Evolutionary conservation across 2,113 vertebrate genomes (phyloP), one percentile per base, ranked within the genome.

Genomic region (Lepus timidus): DNA sequence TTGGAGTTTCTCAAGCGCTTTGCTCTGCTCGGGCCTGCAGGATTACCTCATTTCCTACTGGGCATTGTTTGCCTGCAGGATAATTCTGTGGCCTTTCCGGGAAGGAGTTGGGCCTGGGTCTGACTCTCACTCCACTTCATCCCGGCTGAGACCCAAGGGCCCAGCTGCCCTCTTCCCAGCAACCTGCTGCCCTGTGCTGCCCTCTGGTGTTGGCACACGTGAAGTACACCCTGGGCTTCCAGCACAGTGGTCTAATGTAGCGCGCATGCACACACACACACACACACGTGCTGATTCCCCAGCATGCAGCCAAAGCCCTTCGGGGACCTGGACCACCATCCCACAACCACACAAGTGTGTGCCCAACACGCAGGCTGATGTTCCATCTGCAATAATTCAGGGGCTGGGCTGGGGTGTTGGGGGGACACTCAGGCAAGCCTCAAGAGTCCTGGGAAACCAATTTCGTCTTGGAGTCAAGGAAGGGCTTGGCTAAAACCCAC

Each of bases 11-110:
- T 65, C 22, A 67, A 85, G 76, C 25, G 33, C 25, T 49, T 39
- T 88, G 51, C 62, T 81, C 86, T 33, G 17, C 61, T 80, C 33
- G 31, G 85, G 64, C n/a, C 82, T 88, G 17, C 52, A 22, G 36
- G 27, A 55, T 94, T 76, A 84, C 84, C n/a, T 95, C 75, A 86
- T 73, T 93, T 96, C 81, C 93, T 93, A 89, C 76, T 78, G 88
- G 71, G 33, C 86, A 76, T n/a, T 29, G 51, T 70, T 95, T 49
- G 76, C 58, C 58, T 49, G 33, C 55, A 74, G 79, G 67, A 20
- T 84, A n/a, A 67, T 73, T 82, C 51, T 49, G 1, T 87, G 68
- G 93, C 73, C 88, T 85, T 74, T 85, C 58, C 0, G 3, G 81
- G 78, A 92, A 92, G 68, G 44, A 67, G 29, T 55, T 75, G 36